A percentile compares a stretch with the other conserved stretches of the same genome.
Conservation (phyloP, 1,140 invertebrate genomes). For the Thaumetopoea pityocampa region DNA sequence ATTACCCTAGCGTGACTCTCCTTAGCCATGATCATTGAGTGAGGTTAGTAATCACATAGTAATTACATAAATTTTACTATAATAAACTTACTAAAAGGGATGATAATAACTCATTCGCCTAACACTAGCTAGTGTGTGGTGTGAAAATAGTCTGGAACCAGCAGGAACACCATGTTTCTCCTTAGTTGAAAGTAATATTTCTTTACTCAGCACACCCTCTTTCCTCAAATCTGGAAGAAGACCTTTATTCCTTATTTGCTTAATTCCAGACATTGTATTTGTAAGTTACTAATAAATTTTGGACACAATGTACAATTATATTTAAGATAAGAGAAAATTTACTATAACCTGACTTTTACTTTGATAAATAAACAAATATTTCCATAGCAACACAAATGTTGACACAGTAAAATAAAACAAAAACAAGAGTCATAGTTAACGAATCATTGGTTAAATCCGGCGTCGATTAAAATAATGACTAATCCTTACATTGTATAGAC, state of each 20-base stretch:
- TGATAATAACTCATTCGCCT: constrained; percentile 72
- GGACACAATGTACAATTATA: no score
- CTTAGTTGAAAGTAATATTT: constrained; percentile 60
- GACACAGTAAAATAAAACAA: no score
- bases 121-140: constrained; percentile 79
- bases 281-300: no score
- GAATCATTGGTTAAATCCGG: no score
- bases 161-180: constrained; percentile 53
- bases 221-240: constrained; percentile 74
- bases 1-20: no score
- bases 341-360: no score
- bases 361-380: constrained; percentile 4
- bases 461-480: no score
- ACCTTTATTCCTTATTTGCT: constrained; percentile 72
- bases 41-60: neutral
- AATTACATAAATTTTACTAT: neutral
- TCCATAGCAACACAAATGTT: constrained; percentile 9
- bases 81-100: constrained; percentile 53
- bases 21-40: no score
- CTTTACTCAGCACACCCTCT: constrained; percentile 76
- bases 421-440: no score
- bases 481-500: no score
- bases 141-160: constrained; percentile 77
- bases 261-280: constrained; percentile 42
- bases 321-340: no score